Evolutionary conservation across 35 echinoderm and acorn worm genomes (phyloP).

Genomic region (Stichopus chloronotus): DNA sequence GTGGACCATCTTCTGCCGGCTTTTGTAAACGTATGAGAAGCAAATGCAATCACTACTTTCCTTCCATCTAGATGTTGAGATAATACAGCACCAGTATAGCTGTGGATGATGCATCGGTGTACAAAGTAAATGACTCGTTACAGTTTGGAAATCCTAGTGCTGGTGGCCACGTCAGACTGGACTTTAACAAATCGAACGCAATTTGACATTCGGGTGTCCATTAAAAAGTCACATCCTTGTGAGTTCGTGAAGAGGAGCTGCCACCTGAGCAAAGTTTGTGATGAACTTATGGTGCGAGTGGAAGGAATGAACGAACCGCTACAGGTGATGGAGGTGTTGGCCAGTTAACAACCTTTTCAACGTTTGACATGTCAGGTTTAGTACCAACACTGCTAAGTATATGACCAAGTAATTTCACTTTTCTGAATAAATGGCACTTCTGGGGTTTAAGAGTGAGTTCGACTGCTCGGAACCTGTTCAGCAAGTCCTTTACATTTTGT

Average conservation of each 20-base stretch:
- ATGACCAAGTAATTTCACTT: constrained; percentile 62
- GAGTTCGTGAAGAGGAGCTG: constrained; percentile 14
- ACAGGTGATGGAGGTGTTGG: constrained; percentile 7
- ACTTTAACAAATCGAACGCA: neutral
- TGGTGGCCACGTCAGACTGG: neutral
- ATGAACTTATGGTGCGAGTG: constrained; percentile 38
- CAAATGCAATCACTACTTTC: constrained; percentile 15
- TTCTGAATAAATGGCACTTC: constrained; percentile 67
- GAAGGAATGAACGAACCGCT: constrained; percentile 54
- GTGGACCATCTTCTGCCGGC: constrained; percentile 5
- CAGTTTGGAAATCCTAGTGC: constrained; percentile 31
- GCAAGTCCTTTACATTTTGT: constrained; percentile 24
- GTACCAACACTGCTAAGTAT: constrained; percentile 52
- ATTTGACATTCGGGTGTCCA: constrained; percentile 19
- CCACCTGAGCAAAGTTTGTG: neutral
- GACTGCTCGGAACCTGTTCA: constrained; percentile 37
- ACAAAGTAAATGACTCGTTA: neutral
- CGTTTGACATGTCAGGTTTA: constrained; percentile 54
- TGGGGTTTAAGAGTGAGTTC: constrained; percentile 58
- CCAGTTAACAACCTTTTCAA: constrained; percentile 46
- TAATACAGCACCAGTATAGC: neutral
- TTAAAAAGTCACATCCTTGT: constrained; percentile 11
- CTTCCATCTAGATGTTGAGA: neutral
- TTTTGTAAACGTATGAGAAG: constrained; percentile 25
- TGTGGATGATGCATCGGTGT: constrained; percentile 4